Evolutionary conservation across 2,888 invertebrate genomes (phyloP).

Genomic region (Metalampra italica): DNA sequence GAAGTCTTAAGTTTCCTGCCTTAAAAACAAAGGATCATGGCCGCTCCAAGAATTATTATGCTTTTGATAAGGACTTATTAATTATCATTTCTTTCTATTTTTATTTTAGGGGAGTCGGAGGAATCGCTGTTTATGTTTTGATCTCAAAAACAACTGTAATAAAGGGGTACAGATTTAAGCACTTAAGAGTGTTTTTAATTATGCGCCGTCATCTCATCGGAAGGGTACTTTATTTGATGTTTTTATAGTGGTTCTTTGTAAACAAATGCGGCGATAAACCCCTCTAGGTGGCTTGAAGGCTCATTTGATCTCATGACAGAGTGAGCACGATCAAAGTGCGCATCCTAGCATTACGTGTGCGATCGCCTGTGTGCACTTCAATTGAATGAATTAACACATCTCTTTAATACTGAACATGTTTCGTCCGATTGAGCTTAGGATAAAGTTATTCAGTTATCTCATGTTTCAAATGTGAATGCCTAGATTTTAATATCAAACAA

Average conservation of each 20-base stretch:
- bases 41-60: neutral
- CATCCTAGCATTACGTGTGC: constrained; percentile 47
- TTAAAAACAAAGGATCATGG: neutral
- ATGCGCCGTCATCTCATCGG: constrained; percentile 9
- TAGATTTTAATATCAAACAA: no score
- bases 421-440: constrained; percentile 4
- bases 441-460: neutral
- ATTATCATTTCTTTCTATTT: neutral
- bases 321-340: constrained; percentile 68
- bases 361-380: constrained; percentile 53
- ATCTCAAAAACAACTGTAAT: constrained; percentile 2
- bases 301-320: constrained; percentile 68
- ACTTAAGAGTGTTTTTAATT: constrained; percentile 11
- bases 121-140: constrained; percentile 6
- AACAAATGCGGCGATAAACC: constrained; percentile 32
- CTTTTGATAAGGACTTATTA: neutral
- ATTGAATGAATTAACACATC: constrained; percentile 65
- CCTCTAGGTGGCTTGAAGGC: constrained; percentile 40
- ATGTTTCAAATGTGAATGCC: no score
- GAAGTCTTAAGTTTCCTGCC: neutral
- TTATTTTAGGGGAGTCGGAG: neutral
- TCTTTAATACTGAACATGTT: constrained; percentile 36
- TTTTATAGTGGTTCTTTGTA: constrained; percentile 26
- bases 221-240: constrained; percentile 14
- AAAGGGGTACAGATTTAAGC: constrained; percentile 8